Conservation (phyloP, 30 jellyfish, hydroid and myxozoan genomes). For the Cassiopea andromeda region DNA sequence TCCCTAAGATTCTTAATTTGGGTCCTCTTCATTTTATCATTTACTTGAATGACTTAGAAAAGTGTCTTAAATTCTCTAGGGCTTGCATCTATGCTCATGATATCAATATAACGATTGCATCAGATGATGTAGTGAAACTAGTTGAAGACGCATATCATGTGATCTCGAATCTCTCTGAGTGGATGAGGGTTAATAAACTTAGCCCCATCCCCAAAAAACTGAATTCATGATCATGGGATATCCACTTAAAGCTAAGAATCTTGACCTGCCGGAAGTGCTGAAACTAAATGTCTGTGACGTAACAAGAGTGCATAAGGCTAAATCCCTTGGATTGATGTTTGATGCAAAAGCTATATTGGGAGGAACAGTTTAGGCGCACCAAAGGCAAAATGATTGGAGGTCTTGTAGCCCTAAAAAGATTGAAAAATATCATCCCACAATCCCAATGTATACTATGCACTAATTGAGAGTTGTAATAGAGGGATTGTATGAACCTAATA, state of each 20-base stretch:
- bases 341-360: not conserved
- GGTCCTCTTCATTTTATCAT: conserved; percentile 63
- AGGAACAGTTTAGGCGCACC: conserved; percentile 44
- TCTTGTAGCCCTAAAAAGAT: conserved; percentile 35
- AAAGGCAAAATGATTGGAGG: conserved; percentile 47
- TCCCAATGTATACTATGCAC: conserved; percentile 26
- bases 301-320: conserved; percentile 33
- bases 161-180: conserved; percentile 18
- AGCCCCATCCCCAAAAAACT: conserved; percentile 27
- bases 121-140: conserved; percentile 20
- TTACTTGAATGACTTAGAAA: conserved; percentile 53
- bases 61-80: conserved; percentile 37
- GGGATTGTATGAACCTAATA: no score
- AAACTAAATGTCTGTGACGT: conserved; percentile 12
- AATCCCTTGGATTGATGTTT: conserved; percentile 33
- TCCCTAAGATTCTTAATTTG: conserved; percentile 56
- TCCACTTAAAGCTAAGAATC: conserved; percentile 38
- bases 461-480: conserved; percentile 1
- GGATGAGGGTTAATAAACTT: conserved; percentile 35
- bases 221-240: conserved; percentile 16
- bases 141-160: conserved; percentile 10
- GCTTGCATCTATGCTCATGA: conserved; percentile 65
- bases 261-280: conserved; percentile 39
- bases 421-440: conserved; percentile 33
- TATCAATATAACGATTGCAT: conserved; percentile 38